Percentiles rank a stretch among this genome's conserved stretches.
These are phyloP conservation scores for Lasioglossum oenotherae DNA, from an alignment of 2,888 invertebrate genomes.

Conservation along the genomic window DNA sequence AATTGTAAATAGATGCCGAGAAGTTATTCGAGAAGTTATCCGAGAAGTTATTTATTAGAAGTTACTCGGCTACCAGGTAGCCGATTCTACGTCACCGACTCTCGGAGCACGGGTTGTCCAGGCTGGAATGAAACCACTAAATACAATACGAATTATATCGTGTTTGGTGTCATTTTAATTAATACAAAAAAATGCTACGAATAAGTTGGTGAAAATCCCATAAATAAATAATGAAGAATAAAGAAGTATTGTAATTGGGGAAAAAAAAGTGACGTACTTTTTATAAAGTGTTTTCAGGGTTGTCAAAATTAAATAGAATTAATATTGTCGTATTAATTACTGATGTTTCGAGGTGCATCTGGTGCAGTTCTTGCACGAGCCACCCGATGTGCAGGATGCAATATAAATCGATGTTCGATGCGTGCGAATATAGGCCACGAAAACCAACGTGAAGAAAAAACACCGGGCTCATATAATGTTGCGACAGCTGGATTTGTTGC, in stretches of 20 bases:
- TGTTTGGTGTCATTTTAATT: not conserved
- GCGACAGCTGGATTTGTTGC: slow-evolving; percentile 24
- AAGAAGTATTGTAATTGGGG: not conserved
- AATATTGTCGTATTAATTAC: not conserved
- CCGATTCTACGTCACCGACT: too few relatives aligned
- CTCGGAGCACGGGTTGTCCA: too few relatives aligned
- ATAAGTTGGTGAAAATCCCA: not conserved
- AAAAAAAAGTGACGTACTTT: not conserved
- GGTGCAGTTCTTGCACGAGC: not conserved
- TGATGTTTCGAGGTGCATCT: not conserved
- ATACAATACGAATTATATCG: not conserved
- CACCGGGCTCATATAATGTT: slow-evolving; percentile 16
- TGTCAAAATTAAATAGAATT: not conserved
- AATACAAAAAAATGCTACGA: not conserved
- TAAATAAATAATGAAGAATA: not conserved
- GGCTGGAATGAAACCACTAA: too few relatives aligned
- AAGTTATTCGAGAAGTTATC: too few relatives aligned
- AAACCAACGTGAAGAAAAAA: slow-evolving; percentile 14
- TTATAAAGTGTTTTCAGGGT: not conserved
- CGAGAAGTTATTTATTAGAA: too few relatives aligned
- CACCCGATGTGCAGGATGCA: slow-evolving; percentile 23
- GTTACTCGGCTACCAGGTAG: too few relatives aligned
- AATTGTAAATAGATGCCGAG: too few relatives aligned
- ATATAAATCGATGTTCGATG: slow-evolving; percentile 36
- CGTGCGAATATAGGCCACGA: slow-evolving; percentile 28